A percentile compares a stretch with the other conserved stretches of the same genome.
These are phyloP conservation scores for Gnathochromis pfefferi DNA, from an alignment of 2,113 vertebrate genomes.

Conservation along the genomic window DNA sequence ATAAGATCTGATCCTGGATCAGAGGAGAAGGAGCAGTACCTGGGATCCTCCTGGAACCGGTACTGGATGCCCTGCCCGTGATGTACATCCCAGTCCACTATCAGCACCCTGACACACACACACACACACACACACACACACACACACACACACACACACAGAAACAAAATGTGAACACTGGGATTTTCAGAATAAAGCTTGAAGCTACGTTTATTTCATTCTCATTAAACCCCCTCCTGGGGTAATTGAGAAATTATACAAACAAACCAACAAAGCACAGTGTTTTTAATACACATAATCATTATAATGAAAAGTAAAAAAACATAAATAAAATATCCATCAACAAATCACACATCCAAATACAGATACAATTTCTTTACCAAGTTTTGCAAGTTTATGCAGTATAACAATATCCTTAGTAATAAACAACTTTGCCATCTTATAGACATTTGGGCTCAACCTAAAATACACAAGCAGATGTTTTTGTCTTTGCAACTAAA, in stretches of 20 bases:
- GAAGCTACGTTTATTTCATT: not conserved
- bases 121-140: not conserved
- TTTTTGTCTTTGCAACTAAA: not conserved
- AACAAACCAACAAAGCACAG: not conserved
- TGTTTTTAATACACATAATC: not conserved
- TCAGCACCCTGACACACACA: constrained; percentile 71
- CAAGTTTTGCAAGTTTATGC: not conserved
- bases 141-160: not conserved
- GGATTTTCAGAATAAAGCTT: not conserved
- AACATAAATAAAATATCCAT: not conserved
- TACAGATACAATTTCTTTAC: not conserved
- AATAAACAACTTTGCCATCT: not conserved
- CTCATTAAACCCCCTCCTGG: accelerated
- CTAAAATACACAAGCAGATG: accelerated
- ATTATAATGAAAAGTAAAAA: not conserved
- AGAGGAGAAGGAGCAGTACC: constrained; percentile 47
- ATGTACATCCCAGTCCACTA: constrained; percentile 89
- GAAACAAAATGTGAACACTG: not conserved
- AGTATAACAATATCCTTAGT: not conserved
- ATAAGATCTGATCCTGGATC: not conserved
- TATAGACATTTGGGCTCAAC: not conserved
- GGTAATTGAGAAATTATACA: not conserved
- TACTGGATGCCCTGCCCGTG: constrained; percentile 84
- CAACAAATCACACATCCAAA: not conserved
- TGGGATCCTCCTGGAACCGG: constrained; percentile 81